Evolutionary conservation across 2,797 vertebrate genomes (phyloP), one percentile per base, ranked within the genome.

Genomic region (Galago senegalensis): DNA sequence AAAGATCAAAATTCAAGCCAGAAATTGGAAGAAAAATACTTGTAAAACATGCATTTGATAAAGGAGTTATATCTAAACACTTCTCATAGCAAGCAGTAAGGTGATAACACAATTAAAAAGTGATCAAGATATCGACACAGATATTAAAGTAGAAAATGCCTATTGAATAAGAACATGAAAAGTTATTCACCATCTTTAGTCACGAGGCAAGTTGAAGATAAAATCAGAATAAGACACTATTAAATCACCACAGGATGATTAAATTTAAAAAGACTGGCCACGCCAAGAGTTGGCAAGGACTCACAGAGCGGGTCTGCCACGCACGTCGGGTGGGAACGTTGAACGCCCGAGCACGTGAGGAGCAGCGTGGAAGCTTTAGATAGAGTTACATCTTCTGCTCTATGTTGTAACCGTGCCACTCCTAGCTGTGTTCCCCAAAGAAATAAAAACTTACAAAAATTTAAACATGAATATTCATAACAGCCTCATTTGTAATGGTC

Each of bases 341-440:
- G 18, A 4, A 1, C 4, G 20, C 13, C 11, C 31, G 21, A 17
- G 7, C 3, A 0, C 40, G 9, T 5, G 0, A 9, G 72, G 46
- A 29, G 27, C 27, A 3, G 37, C 34, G 20, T 21, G 34, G 17
- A 61, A 73, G 56, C 9, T 61, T 46, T 60, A 23, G 29, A 16
- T 58, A 65, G 29, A 80, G 37, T 46, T 72, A 34, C 10, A 49
- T 16, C 67, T 43, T 9, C 67, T 82, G 16, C 31, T n/a, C 2
- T 58, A 34, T 16, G 58, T n/a, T 18, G 5, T 14, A 37, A 18
- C 29, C 21, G 10, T 46, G 29, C 37, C 46, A 21, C 23, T 27
- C 49, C 49, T 43, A 69, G 49, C 34, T 4, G 18, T 43, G 56
- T n/a, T 56, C 23, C 53, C 16, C 31, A 31, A 89, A 10, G 60